Evolutionary conservation across 2,888 invertebrate genomes (phyloP), one percentile per base, ranked within the genome.

Genomic region (Dorcus hopei): DNA sequence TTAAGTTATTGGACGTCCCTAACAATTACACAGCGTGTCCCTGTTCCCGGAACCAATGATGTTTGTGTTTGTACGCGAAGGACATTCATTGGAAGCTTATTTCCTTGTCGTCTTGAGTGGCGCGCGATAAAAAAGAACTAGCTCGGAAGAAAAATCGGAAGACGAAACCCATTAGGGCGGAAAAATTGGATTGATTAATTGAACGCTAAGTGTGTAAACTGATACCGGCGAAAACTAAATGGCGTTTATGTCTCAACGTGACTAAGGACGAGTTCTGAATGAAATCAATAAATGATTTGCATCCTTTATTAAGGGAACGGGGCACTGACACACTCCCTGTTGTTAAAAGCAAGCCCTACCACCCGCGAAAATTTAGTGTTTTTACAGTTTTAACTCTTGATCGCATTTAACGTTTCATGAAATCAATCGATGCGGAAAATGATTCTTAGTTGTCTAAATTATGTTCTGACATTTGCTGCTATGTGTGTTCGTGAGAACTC

Each of bases 261-360:
- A 49, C 50, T 56, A 56, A 56, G 56, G 51, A 51, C 40, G 49
- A 49, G 43, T 50, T 50, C 19, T 49, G 43, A 43, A 56, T 51
- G 43, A 33, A 56, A 56, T 56, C 56, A 50, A 56, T 56, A 56
- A 43, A 38, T 49, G 49, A 56, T 56, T 56, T 50, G 49, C 56
- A 56, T 56, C 23, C 16, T 23, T 23, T 19, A 45, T 45, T 33
- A 33, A 33, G 26, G 26, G 26, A 33, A 33, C 0, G 26, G 14
- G 14, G 26, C 26, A 33, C 3, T 33, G 26, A 33, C 26, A 33
- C 7, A 6, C 26, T 3, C 26, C 26, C 3, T 33, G 26, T 33
- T 33, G 26, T 33, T 33, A 33, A 19, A 19, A 33, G 26, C 7
- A 33, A 33, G 26, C 26, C 26, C 26, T 33, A 33, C 26, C 3